Evolutionary conservation across 2,888 invertebrate species (phyloP).

Genomic region (Aphrophora alni): DNA sequence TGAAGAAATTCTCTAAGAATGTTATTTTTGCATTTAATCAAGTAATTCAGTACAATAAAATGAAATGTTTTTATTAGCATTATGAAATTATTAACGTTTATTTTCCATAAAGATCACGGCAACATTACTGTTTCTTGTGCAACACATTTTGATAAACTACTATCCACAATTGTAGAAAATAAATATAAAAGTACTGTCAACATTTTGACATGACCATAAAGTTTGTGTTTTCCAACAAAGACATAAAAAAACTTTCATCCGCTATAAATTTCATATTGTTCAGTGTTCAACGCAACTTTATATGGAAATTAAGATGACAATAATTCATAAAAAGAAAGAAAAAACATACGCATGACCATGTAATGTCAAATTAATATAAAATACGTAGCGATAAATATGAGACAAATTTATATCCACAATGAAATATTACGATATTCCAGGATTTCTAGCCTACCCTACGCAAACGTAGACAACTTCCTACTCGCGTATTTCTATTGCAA

Average conservation of each 20-base stretch:
- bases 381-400: not conserved
- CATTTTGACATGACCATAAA: not conserved
- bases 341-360: not conserved
- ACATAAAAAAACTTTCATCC: not conserved
- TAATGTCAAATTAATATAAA: not conserved
- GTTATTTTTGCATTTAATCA: no score
- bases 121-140: no score
- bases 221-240: not conserved
- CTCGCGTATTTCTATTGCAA: not conserved
- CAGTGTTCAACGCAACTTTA: not conserved
- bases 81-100: no score
- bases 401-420: not conserved
- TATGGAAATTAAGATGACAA: not conserved
- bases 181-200: not conserved
- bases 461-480: not conserved
- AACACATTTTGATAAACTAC: no score
- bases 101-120: no score
- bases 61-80: no score
- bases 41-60: no score
- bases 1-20: no score
- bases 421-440: not conserved
- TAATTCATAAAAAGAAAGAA: not conserved
- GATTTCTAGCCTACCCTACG: not conserved
- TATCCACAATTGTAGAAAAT: no score
- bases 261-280: not conserved